Percentiles rank a stretch among this genome's conserved stretches.
These are phyloP conservation scores for Erythrolamprus reginae DNA, from an alignment of 2,113 vertebrate genomes.

Conservation along the genomic window DNA sequence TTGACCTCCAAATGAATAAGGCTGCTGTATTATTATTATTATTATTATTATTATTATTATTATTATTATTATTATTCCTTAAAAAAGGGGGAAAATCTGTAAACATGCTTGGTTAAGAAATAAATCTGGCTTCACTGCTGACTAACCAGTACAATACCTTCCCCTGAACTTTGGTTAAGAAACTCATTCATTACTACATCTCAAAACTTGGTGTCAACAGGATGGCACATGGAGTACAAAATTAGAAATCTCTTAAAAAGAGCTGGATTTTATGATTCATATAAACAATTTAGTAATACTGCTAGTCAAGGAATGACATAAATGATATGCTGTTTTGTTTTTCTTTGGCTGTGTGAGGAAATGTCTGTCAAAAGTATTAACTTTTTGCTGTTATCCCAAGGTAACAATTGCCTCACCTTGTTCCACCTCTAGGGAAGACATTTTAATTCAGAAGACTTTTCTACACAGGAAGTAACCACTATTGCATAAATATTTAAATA, in stretches of 20 bases:
- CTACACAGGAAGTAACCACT: not conserved
- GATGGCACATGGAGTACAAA: not conserved
- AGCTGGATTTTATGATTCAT: not conserved
- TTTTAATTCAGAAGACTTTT: not conserved
- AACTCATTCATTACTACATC: not conserved
- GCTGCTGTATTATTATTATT: not conserved
- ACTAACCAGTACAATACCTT: not conserved
- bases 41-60: not conserved
- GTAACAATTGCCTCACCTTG: not conserved
- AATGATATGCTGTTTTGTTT: not conserved
- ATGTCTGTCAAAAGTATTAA: not conserved
- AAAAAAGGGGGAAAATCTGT: not conserved
- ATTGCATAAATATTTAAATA: not conserved
- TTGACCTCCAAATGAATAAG: not conserved
- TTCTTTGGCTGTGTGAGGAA: not conserved
- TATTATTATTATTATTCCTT: not conserved
- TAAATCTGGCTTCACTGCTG: constrained; percentile 17
- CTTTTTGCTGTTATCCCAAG: not conserved
- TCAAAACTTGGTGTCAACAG: not conserved
- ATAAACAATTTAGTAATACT: not conserved
- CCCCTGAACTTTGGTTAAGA: not conserved
- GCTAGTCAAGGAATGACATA: not conserved
- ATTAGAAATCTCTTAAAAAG: not conserved
- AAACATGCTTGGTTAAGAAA: not conserved
- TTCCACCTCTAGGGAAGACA: not conserved